Evolutionary conservation across 2,797 vertebrate species (phyloP).

Genomic region (Neomorphus geoffroyi): DNA sequence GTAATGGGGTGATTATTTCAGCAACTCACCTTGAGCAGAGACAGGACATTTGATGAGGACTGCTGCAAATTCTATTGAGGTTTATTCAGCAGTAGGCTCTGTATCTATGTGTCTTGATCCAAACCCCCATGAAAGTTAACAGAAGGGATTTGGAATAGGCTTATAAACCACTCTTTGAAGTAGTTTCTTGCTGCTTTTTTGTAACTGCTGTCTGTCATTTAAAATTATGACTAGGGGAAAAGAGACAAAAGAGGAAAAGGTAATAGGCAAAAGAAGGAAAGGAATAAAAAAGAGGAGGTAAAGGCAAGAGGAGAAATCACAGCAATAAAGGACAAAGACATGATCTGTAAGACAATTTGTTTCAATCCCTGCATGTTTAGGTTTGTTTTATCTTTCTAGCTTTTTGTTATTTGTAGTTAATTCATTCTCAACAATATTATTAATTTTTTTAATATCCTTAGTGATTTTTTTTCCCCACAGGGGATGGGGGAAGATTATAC

Average conservation of each 20-base stretch:
- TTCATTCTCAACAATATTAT: background rate
- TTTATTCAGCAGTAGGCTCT: constrained; percentile 24
- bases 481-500: background rate
- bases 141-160: constrained; percentile 7
- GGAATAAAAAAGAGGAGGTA: background rate
- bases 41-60: background rate
- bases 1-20: background rate
- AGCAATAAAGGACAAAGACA: background rate
- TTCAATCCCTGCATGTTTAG: background rate
- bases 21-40: constrained; percentile 37
- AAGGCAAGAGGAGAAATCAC: background rate
- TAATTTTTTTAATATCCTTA: no score
- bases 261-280: background rate
- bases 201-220: constrained; percentile 44
- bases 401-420: background rate
- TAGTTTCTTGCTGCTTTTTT: background rate
- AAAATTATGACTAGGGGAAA: constrained; percentile 31
- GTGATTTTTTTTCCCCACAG: no score
- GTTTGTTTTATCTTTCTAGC: background rate
- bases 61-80: constrained; percentile 27
- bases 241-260: constrained; percentile 8
- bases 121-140: constrained; percentile 12
- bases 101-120: background rate
- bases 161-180: constrained; percentile 24
- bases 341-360: background rate